Percentiles rank a stretch among this genome's conserved stretches.
These are phyloP conservation scores for Propithecus perrieri DNA, from an alignment of 2,797 vertebrate species.

Conservation along the genomic window DNA sequence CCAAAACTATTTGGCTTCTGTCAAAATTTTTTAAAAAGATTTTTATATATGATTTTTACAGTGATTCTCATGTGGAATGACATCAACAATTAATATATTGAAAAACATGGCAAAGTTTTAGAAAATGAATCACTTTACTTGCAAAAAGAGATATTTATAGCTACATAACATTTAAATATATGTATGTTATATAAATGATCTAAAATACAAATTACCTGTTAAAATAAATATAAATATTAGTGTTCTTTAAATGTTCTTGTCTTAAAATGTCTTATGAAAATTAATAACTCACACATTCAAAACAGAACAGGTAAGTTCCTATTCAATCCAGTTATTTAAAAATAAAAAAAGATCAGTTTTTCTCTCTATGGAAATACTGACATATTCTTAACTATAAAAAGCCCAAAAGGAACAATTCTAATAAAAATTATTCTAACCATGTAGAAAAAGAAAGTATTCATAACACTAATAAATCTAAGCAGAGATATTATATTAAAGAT, in stretches of 20 bases:
- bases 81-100: conserved; percentile 2
- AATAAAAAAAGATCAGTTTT: conserved; percentile 34
- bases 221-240: conserved; percentile 34
- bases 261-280: conserved; percentile 49
- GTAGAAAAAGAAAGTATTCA: conserved; percentile 51
- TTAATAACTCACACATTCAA: conserved; percentile 33
- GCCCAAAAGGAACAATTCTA: conserved; percentile 31
- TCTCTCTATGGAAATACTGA: conserved; percentile 36
- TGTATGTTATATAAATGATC: background rate
- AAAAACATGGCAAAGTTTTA: conserved; percentile 35
- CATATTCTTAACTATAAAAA: conserved; percentile 28
- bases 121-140: conserved; percentile 5
- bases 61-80: background rate
- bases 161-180: background rate
- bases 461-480: conserved; percentile 51
- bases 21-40: background rate
- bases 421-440: conserved; percentile 62
- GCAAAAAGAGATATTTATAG: background rate
- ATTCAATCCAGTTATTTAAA: conserved; percentile 56
- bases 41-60: conserved; percentile 44
- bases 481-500: conserved; percentile 40
- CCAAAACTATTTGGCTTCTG: background rate
- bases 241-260: conserved; percentile 4
- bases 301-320: conserved; percentile 26
- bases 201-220: conserved; percentile 6